These are phyloP conservation scores for Propithecus perrieri DNA, from an alignment of 2,797 vertebrate genomes.

Conservation along the genomic window DNA sequence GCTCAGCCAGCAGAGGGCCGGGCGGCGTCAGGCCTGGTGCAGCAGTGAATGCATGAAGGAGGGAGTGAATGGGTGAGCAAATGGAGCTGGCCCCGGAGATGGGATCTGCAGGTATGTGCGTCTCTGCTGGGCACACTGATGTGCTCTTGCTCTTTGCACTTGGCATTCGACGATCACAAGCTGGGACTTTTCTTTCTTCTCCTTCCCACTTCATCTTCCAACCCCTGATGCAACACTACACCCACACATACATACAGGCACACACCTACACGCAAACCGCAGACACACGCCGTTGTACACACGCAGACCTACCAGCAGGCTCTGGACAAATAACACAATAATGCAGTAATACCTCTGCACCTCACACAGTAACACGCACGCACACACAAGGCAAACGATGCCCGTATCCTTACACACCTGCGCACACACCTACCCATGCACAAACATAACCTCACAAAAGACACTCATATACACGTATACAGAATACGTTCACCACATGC, in stretches of 20 bases:
- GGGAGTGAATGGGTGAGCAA: no score
- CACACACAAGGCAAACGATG: background rate
- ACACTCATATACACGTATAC: accelerated
- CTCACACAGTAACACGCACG: accelerated
- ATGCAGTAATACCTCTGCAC: accelerated
- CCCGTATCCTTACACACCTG: background rate
- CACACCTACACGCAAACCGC: background rate
- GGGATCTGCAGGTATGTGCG: background rate
- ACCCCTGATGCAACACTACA: background rate
- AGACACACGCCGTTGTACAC: background rate
- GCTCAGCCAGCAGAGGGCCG: background rate
- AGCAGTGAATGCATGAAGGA: no score
- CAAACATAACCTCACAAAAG: background rate
- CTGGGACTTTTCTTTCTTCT: constrained; percentile 37
- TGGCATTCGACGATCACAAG: background rate
- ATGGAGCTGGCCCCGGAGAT: background rate
- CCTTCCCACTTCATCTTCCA: constrained; percentile 37
- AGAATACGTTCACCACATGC: accelerated
- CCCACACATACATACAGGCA: background rate
- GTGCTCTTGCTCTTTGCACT: background rate
- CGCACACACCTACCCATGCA: background rate
- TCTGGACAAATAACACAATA: background rate
- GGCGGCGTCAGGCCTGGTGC: accelerated
- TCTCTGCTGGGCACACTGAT: background rate
- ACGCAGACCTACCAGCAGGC: background rate